Evolutionary conservation across 2,797 vertebrate species (phyloP), one percentile per base, ranked within the genome.

Genomic region (Parauchenoglanis ngamensis): DNA sequence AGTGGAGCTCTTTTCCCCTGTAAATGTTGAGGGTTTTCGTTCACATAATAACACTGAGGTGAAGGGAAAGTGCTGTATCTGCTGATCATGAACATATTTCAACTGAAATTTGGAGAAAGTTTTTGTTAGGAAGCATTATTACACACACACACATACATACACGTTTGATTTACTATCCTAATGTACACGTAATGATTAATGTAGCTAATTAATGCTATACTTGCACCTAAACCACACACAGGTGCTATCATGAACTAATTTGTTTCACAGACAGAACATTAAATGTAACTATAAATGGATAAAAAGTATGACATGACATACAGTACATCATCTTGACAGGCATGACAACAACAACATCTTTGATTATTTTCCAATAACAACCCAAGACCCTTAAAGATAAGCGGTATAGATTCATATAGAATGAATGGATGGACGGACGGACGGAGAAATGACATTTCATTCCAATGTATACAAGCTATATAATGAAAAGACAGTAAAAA

Each of bases 1-100:
- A 89, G 86, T 82, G 83, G 86, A 83, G 87, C 84, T 75, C 82
- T 81, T 84, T 77, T 80, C 87, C 88, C 35, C 81, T 85, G 86
- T 87, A 90, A 90, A 91, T 89, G 84, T 68, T 54, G 59, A 79
- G 54, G 54, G 54, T 40, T 89, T 90, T 85, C 87, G 86, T 90
- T 87, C 68, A 40, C 17, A n/a, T 83, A 86, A 90, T 86, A 85
- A 84, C 80, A 72, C 80, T 80, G 72, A 68, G n/a, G 83, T 83
- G 63, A 85, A 73, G 72, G 13, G 82, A 77, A 76, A 81, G 67
- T 76, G 28, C 35, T 75, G 68, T 73, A 61, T 12, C 4, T 54
- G 85, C 81, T 68, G 79, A 77, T 81, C 54, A 17, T 31, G 6
- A 2, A 44, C 11, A 49, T 15, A 19, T 5, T 59, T 82, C 23